A percentile compares a stretch with the other conserved stretches of the same genome.
phyloP scores from a whole-genome alignment of 1,140 invertebrate species.

The Dermatophagoides farinae region DNA sequence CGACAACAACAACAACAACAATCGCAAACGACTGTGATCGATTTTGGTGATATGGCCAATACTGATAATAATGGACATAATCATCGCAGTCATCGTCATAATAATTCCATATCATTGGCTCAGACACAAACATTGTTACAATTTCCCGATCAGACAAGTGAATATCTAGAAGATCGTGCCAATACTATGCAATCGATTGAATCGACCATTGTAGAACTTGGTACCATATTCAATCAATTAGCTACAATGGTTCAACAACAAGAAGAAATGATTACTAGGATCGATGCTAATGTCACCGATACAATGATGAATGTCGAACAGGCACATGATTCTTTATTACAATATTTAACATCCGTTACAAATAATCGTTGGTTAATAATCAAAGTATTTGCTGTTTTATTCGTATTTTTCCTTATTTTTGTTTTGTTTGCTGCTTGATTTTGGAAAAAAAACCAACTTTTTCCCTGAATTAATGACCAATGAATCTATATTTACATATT shows the following conservation, averaged over 20 bases:
- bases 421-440: conserved; percentile 54
- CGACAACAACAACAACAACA: no score
- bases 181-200: conserved; percentile 99
- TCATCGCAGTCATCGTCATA: conserved; percentile 6
- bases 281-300: conserved; percentile 90
- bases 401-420: conserved; percentile 98
- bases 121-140: conserved; percentile 10
- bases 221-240: conserved; percentile 90
- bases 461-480: no score
- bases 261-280: conserved; percentile 78
- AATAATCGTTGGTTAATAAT: conserved; percentile 98
- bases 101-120: background rate
- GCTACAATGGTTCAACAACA: conserved; percentile 98
- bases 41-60: conserved; percentile 21
- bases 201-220: conserved; percentile 95
- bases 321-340: conserved; percentile 86
- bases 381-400: conserved; percentile 93
- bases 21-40: conserved; percentile 9
- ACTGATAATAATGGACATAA: background rate
- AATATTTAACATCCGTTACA: conserved; percentile 92
- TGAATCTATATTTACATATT: no score
- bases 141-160: conserved; percentile 35
- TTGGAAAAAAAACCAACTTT: no score
- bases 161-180: conserved; percentile 72
- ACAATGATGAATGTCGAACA: conserved; percentile 89